Percentiles rank a stretch among this genome's conserved stretches.
Conservation (phyloP, 2,888 invertebrate genomes). For the Microctonus hyperodae region DNA sequence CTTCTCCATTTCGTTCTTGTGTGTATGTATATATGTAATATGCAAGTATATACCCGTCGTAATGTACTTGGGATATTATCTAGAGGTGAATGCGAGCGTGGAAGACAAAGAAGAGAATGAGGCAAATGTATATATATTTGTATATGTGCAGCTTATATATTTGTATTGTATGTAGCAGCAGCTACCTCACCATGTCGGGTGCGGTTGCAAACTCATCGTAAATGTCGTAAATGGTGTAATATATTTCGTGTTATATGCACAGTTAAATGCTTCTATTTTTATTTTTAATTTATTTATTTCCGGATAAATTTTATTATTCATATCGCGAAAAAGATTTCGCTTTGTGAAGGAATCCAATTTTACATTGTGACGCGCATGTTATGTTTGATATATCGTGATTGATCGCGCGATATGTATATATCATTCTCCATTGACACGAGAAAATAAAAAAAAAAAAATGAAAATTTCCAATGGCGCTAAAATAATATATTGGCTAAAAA, state of each 20-base stretch:
- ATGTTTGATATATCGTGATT: no score
- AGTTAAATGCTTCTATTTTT: neutral
- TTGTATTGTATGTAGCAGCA: no score
- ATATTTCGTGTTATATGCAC: neutral
- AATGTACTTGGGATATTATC: neutral
- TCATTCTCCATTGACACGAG: neutral
- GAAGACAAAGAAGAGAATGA: slow-evolving; percentile 9
- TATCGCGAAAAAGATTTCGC: neutral
- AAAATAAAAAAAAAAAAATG: neutral
- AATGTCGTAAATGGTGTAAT: neutral
- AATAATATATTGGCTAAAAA: neutral
- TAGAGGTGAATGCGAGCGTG: neutral
- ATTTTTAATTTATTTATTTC: neutral
- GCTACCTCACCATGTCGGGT: slow-evolving; percentile 5
- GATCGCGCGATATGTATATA: no score
- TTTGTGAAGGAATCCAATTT: neutral
- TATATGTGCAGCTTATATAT: no score
- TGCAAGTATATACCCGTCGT: neutral
- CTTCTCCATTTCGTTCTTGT: slow-evolving; percentile 2
- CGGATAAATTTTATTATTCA: no score
- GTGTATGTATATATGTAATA: neutral
- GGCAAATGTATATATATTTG: neutral
- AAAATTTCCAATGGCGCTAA: neutral
- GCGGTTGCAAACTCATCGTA: slow-evolving; percentile 8
- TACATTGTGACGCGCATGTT: no score